Percentiles rank a stretch among this genome's conserved stretches.
phyloP scores from a whole-genome alignment of 2,113 vertebrate species.

The Aleadryas rufinucha region DNA sequence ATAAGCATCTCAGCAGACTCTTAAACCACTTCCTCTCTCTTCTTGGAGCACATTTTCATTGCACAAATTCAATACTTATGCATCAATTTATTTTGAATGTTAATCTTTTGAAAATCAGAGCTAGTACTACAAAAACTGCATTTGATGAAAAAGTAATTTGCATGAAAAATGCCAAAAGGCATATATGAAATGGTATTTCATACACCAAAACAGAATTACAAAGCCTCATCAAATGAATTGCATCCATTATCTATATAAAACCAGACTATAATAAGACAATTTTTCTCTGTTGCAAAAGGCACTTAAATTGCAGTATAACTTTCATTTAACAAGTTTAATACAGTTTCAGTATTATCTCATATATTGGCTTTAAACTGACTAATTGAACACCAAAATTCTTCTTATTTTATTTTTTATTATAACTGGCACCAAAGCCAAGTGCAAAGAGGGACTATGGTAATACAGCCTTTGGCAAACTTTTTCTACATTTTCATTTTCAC shows the following conservation, averaged over 20 bases:
- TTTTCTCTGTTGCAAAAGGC: neutral
- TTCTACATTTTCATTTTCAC: neutral
- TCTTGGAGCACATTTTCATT: constrained; percentile 1
- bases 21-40: constrained; percentile 13
- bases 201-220: constrained; percentile 25
- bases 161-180: constrained; percentile 41
- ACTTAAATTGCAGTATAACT: neutral
- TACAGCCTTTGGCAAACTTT: neutral
- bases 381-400: neutral
- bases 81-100: neutral
- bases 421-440: neutral
- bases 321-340: constrained; percentile 1
- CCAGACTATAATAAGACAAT: neutral
- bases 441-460: neutral
- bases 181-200: constrained; percentile 24
- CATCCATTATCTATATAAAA: constrained; percentile 33
- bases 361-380: neutral
- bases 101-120: constrained; percentile 40
- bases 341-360: neutral
- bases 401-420: neutral
- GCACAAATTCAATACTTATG: constrained; percentile 29
- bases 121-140: neutral
- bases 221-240: constrained; percentile 19
- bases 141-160: constrained; percentile 40
- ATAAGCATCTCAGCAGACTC: neutral